Conservation (phyloP, 2,113 vertebrate species). For the Chrysochloris asiatica region DNA sequence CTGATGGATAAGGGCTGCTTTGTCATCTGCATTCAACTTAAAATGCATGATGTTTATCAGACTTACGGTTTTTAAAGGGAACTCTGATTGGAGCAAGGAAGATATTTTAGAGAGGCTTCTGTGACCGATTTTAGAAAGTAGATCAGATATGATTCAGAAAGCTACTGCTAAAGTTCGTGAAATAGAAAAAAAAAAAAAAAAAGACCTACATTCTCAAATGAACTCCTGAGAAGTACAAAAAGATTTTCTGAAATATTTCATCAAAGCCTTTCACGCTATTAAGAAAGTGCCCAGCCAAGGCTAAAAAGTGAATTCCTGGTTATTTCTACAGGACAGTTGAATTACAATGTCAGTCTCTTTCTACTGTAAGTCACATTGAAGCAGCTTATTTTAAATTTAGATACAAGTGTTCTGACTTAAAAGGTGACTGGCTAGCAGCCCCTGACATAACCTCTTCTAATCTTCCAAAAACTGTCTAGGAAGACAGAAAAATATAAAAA, state of each 20-base stretch:
- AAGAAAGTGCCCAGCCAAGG: slow-evolving; percentile 49
- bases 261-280: slow-evolving; percentile 60
- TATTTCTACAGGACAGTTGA: slow-evolving; percentile 67
- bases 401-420: slow-evolving; percentile 64
- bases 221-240: slow-evolving; percentile 65
- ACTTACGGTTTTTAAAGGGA: slow-evolving; percentile 52
- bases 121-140: slow-evolving; percentile 64
- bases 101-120: slow-evolving; percentile 50
- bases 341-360: slow-evolving; percentile 58
- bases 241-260: slow-evolving; percentile 67
- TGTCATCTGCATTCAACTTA: slow-evolving; percentile 51
- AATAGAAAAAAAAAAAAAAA: slow-evolving; percentile 19
- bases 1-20: slow-evolving; percentile 38
- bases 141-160: slow-evolving; percentile 66
- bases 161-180: slow-evolving; percentile 65
- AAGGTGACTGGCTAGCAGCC: slow-evolving; percentile 50
- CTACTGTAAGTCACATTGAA: slow-evolving; percentile 54
- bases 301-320: slow-evolving; percentile 55
- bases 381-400: slow-evolving; percentile 66
- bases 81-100: slow-evolving; percentile 30
- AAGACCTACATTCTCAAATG: slow-evolving; percentile 42
- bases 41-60: slow-evolving; percentile 39
- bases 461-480: slow-evolving; percentile 32
- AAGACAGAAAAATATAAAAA: slow-evolving; percentile 50
- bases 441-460: slow-evolving; percentile 12